A percentile compares a stretch with the other conserved stretches of the same genome.
Conservation (phyloP, 2,888 invertebrate species). For the Acronicta aceris region DNA sequence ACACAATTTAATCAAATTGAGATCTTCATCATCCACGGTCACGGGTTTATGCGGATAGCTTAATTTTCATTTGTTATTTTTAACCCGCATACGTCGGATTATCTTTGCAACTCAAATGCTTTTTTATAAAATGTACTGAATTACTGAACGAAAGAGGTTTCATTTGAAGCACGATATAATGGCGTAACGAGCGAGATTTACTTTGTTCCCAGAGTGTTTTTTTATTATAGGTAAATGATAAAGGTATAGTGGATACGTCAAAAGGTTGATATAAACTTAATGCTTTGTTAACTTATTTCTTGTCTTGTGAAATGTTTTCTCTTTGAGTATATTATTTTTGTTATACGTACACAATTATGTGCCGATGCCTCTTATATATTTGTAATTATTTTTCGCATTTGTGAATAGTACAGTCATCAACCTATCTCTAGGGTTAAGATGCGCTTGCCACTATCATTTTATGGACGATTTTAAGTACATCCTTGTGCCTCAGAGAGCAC, state of each 20-base stretch:
- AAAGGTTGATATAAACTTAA: slow-evolving; percentile 30
- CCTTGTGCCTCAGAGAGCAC: no score
- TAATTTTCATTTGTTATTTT: not conserved
- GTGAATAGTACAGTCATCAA: no score
- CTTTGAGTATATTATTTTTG: not conserved
- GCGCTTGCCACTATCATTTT: no score
- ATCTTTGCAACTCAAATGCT: not conserved
- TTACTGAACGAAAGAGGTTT: slow-evolving; percentile 6
- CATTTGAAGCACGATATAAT: slow-evolving; percentile 8
- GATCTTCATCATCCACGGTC: no score
- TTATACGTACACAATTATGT: not conserved
- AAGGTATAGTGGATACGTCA: slow-evolving; percentile 13
- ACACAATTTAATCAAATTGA: no score
- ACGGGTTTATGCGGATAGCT: not conserved
- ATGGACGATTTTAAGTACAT: no score
- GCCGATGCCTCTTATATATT: not conserved
- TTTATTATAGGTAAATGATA: slow-evolving; percentile 2
- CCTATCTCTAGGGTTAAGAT: no score
- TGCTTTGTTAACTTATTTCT: slow-evolving; percentile 33
- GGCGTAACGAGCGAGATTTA: slow-evolving; percentile 5
- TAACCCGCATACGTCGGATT: not conserved
- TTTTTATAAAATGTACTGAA: not conserved
- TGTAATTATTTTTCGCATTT: no score
- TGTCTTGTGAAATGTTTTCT: slow-evolving; percentile 9
- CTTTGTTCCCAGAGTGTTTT: not conserved